Conservation (phyloP, 2,797 vertebrate genomes). For the Syngnathus rostellatus region DNA sequence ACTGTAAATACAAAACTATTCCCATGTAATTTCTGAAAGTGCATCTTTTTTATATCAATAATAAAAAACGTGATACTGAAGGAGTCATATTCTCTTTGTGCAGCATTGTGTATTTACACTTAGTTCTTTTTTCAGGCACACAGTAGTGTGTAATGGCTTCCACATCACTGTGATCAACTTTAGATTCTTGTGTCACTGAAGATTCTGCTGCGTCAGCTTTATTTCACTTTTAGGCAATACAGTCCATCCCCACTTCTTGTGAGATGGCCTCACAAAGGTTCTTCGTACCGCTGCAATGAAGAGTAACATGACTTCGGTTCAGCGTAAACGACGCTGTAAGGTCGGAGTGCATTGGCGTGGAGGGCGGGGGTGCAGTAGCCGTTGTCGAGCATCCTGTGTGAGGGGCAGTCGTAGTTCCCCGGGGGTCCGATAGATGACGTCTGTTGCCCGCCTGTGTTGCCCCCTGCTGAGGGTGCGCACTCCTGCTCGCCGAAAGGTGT, state of each 20-base stretch:
- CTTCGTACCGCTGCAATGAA: conserved; percentile 42
- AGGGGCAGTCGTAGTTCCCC: conserved; percentile 65
- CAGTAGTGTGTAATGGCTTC: background rate
- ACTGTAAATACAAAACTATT: conserved; percentile 7
- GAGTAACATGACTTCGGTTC: conserved; percentile 53
- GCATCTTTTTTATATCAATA: conserved; percentile 50
- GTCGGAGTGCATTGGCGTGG: conserved; percentile 21
- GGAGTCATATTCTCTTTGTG: background rate
- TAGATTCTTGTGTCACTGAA: conserved; percentile 9
- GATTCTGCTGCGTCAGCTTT: conserved; percentile 1
- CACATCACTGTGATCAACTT: background rate
- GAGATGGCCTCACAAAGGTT: conserved; percentile 40
- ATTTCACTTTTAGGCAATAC: background rate
- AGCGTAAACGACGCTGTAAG: conserved; percentile 37
- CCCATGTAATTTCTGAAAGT: conserved; percentile 47
- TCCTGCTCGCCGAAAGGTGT: conserved; percentile 67
- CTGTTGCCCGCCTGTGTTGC: conserved; percentile 12
- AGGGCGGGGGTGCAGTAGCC: conserved; percentile 66
- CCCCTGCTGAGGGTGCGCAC: conserved; percentile 9
- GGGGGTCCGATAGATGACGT: conserved; percentile 12
- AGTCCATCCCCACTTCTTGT: background rate
- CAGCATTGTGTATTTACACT: background rate
- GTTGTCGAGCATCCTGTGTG: conserved; percentile 57
- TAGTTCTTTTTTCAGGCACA: background rate
- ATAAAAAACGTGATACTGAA: background rate